These are phyloP conservation scores for Hirudo medicinalis DNA, from an alignment of 1,140 invertebrate genomes.

Conservation along the genomic window DNA sequence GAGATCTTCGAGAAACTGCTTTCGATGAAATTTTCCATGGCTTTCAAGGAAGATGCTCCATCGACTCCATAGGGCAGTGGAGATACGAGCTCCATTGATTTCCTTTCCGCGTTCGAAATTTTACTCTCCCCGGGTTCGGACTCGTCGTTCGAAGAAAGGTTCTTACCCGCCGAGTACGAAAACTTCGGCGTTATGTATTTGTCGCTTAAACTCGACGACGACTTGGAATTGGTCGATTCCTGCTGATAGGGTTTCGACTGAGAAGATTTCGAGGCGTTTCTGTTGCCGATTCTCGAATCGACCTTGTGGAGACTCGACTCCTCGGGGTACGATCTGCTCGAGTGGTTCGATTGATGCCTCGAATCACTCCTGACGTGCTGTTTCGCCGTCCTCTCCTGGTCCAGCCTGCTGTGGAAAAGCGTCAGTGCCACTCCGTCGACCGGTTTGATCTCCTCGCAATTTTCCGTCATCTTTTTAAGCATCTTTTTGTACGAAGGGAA, in stretches of 20 bases:
- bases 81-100: background rate
- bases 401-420: background rate
- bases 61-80: background rate
- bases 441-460: constrained; percentile 3
- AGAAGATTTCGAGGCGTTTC: background rate
- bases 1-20: constrained; percentile 12
- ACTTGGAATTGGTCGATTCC: background rate
- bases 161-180: background rate
- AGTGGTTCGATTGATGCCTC: background rate
- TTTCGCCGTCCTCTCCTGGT: too few relatives aligned
- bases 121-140: background rate
- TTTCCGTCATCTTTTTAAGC: constrained; percentile 10
- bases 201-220: background rate
- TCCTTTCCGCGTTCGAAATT: background rate
- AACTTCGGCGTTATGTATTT: background rate
- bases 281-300: background rate
- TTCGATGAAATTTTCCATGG: constrained; percentile 14
- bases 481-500: constrained; percentile 9
- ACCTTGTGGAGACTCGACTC: too few relatives aligned
- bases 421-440: background rate
- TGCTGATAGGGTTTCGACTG: background rate
- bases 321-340: background rate
- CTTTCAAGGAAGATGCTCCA: background rate
- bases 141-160: background rate
- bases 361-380: too few relatives aligned